These are phyloP conservation scores for Bungarus multicinctus DNA, from an alignment of 2,113 vertebrate genomes.

Conservation along the genomic window DNA sequence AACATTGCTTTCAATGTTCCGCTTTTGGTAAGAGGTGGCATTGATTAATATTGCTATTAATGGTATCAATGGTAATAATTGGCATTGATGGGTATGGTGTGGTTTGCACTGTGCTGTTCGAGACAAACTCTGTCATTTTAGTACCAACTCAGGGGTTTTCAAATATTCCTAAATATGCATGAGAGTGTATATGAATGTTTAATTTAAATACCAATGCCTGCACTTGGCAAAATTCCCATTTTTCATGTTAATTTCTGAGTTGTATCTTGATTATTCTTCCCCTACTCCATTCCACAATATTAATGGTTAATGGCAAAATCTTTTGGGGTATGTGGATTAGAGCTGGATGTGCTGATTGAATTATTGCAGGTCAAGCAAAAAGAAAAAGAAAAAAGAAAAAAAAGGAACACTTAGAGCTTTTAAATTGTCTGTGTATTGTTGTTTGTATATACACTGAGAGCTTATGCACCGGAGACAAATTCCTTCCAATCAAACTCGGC, in stretches of 20 bases:
- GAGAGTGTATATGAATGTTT: constrained; percentile 12
- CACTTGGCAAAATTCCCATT: constrained; percentile 48
- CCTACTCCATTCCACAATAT: neutral
- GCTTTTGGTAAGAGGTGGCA: neutral
- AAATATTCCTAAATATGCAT: constrained; percentile 54
- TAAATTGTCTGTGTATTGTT: neutral
- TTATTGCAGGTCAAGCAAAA: constrained; percentile 11
- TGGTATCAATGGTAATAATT: neutral
- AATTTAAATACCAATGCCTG: constrained; percentile 39
- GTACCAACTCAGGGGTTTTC: constrained; percentile 55
- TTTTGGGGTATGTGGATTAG: constrained; percentile 29
- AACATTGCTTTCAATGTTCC: constrained; percentile 35
- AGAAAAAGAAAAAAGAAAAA: neutral
- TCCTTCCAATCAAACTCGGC: neutral
- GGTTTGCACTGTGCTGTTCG: constrained; percentile 36
- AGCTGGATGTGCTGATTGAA: constrained; percentile 20
- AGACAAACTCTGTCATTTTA: constrained; percentile 44
- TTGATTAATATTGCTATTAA: no score
- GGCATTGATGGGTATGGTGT: constrained; percentile 16
- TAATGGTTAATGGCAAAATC: constrained; percentile 49
- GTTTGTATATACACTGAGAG: neutral
- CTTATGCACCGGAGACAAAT: neutral
- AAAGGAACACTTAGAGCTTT: neutral
- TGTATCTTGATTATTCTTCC: neutral
- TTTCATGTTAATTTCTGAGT: constrained; percentile 10